These are phyloP conservation scores for Phrynocephalus versicolor DNA, from an alignment of 2,113 vertebrate species.

Conservation along the genomic window DNA sequence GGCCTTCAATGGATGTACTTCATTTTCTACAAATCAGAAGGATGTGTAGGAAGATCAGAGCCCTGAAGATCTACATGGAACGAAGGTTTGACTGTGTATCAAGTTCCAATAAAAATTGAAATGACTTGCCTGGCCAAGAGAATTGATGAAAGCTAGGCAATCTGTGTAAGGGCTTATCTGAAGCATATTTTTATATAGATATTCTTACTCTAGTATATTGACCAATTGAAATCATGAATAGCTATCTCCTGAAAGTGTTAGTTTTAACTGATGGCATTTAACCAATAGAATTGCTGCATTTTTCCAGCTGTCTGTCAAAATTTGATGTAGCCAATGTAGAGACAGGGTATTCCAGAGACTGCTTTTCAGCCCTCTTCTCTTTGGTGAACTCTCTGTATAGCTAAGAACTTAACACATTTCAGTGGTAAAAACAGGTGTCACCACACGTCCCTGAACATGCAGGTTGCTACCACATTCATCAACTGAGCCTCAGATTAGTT, in stretches of 20 bases:
- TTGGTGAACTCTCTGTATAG: background rate
- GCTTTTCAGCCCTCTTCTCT: background rate
- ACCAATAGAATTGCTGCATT: background rate
- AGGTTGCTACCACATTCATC: background rate
- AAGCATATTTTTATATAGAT: background rate
- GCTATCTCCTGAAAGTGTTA: background rate
- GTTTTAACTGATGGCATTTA: background rate
- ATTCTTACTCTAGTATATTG: background rate
- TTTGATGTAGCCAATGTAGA: background rate
- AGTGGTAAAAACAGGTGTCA: background rate
- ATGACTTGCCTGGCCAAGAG: background rate
- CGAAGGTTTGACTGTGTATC: background rate
- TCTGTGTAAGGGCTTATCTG: background rate
- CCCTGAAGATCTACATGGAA: background rate
- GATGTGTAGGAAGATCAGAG: background rate
- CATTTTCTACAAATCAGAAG: background rate
- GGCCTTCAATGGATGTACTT: background rate
- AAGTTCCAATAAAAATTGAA: background rate
- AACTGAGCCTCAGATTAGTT: background rate
- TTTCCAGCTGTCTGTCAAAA: background rate
- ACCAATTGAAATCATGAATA: background rate
- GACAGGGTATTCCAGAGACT: background rate
- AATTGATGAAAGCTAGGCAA: background rate
- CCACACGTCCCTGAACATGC: background rate
- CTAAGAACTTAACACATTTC: background rate